Base-by-base conservation (phyloP, 2,888 invertebrate species). In the Teinopalpus imperialis region DNA sequence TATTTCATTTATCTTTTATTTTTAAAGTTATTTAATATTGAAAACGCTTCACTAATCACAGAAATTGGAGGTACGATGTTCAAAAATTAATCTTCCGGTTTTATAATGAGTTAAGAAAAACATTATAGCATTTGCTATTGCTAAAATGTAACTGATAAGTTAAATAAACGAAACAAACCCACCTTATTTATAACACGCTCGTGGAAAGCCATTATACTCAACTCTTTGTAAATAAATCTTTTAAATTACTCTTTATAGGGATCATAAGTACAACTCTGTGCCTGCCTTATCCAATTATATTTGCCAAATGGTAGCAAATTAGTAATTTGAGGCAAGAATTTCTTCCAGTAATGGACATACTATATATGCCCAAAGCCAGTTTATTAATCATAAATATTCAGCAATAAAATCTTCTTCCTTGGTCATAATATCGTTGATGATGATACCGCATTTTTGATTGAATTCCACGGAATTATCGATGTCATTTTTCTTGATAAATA, bases 231-330 rank as follows among this genome's bases (percentile, higher is more conserved):
- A 74, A 81, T 81, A 77, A 82, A 81, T 80, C 76, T 75, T 65
- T 59, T 44, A 59, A 74, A 80, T 74, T 74, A 74, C 67, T 61
- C 63, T 43, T 43, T 43, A 43, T 14, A 31, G 36, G 43, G 21
- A 63, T 78, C 70, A 74, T 75, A 74, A 76, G 71, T 72, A 72
- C 66, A 72, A 71, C 66, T 69, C 30, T 24, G 27, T 18, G 34
- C 35, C 13, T 12, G 30, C 29, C 23, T 41, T 24, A 32, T 12
- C n/a, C 24, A 64, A 65, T 66, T 66, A 66, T 66, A 63, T 66
- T 63, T 66, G 66, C 62, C 67, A 78, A 85, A 86, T 81, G 74
- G 77, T 78, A 61, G 64, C 70, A 75, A 79, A 81, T 80, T 75
- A 79, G 69, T 78, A 71, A 74, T 86, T 83, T 73, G 66, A 52